Base-by-base conservation (phyloP, 2,797 vertebrate species). In the Sphenopsis melanotis region DNA sequence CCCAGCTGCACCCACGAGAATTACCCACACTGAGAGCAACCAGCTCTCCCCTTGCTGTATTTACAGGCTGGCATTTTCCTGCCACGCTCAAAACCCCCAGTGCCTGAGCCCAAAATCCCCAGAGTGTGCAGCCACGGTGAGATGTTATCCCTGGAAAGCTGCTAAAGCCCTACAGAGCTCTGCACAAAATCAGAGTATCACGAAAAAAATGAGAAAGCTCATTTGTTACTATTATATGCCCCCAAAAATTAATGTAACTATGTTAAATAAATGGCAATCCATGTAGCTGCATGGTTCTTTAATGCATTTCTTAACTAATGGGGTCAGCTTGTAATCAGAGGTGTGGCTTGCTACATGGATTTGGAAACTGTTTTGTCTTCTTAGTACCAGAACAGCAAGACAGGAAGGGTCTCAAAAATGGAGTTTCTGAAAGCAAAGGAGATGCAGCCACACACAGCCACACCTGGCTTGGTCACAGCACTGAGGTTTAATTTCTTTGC, bases 1-100 rank as follows among this genome's bases (percentile, higher is more conserved):
- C 21, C 75, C 61, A 44, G 17, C 47, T 21, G 66, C 29, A 72
- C 17, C 37, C 60, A 30, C 7, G 26, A 52, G 50, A 55, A 69
- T 36, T 11, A 26, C 11, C n/a, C 50, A 74, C 30, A 9, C 41
- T 39, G 68, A 46, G 29, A 91, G 88, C 64, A 74, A 26, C 3
- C 56, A 92, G 49, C 71, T 56, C 37, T 34, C 39, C 60, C 7
- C 0, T 7, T 0, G 0, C 49, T 69, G 16, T 5, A 22, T 53
- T 83, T 83, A 46, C 57, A 37, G 41, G 42, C 46, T 59, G 20
- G 14, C 24, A 12, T 55, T 79, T 55, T 46, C 66, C 90, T 76
- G 72, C 80, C 1, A 1, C 0, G 0, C 69, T 80, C 29, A 47
- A 83, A 83, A 80, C 15, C 52, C 49, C 23, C 11, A 3, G 36